Evolutionary conservation across 2,797 vertebrate genomes (phyloP), one percentile per base, ranked within the genome.

Genomic region (Heliangelus exortis): DNA sequence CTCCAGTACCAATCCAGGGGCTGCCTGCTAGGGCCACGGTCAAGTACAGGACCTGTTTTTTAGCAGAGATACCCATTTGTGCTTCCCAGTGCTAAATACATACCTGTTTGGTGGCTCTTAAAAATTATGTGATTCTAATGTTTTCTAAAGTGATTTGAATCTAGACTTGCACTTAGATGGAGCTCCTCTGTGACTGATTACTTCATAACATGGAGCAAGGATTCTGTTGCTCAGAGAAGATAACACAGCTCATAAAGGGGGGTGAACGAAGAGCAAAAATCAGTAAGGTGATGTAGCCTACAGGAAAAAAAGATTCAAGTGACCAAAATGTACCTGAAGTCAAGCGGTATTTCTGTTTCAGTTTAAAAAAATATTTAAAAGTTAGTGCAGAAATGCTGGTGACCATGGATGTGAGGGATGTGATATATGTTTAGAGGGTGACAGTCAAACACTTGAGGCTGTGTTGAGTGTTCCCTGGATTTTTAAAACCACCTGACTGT

Each of bases 391-490:
- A 17, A 28, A 51, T 50, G 25, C 10, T 29, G 11, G 12, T 57
- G 48, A 28, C 34, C 26, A 5, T 13, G 48, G 67, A 41, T 1
- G 3, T 7, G 47, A 72, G 11, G 21, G 45, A 80, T 13, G 14
- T 29, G 45, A 33, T 26, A 45, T 47, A 25, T 82, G n/a, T 18
- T 75, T 58, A 66, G 59, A 34, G 39, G 23, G 31, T 8, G 21
- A 18, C 7, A 31, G 25, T 31, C 29, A 13, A 47, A 26, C 18
- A 2, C 0, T 1, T 51, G 53, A 8, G 22, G 58, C 3, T 15
- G 11, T 62, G 34, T 20, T 17, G 61, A 43, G 18, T 9, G 11
- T 7, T 80, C 39, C 6, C 33, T 4, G 12, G 50, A 28, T 62
- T 58, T 68, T 29, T 22, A 18, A 20, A 26, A 48, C 48, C 4